Conservation (phyloP, 2,888 invertebrate species). For the Geotrupes spiniger region DNA sequence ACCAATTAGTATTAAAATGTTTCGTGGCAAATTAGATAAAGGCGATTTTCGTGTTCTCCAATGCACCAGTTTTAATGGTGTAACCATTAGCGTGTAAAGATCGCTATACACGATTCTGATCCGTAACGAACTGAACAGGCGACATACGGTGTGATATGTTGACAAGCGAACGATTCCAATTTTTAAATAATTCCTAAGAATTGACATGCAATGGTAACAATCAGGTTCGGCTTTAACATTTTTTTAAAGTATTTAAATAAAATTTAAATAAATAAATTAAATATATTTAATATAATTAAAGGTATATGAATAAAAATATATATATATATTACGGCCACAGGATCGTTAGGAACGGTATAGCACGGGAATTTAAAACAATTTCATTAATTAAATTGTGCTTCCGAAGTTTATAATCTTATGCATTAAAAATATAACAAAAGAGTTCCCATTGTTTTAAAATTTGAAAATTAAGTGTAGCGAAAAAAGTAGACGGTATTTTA, state of each 20-base stretch:
- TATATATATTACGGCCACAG: too few species aligned
- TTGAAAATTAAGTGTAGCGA: too few species aligned
- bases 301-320: too few species aligned
- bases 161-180: slow-evolving; percentile 45
- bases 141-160: slow-evolving; percentile 50
- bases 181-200: slow-evolving; percentile 28
- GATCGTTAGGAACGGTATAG: too few species aligned
- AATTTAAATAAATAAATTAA: not conserved
- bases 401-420: too few species aligned
- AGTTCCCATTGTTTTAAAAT: too few species aligned
- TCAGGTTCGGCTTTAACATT: not conserved
- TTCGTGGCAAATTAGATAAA: slow-evolving; percentile 43
- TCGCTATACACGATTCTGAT: slow-evolving; percentile 12
- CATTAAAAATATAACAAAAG: too few species aligned
- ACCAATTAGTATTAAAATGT: slow-evolving; percentile 45
- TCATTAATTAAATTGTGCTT: too few species aligned
- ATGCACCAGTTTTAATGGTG: slow-evolving; percentile 4
- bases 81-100: slow-evolving; percentile 7
- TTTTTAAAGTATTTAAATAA: not conserved
- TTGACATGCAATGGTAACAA: slow-evolving; percentile 27
- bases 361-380: too few species aligned
- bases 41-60: slow-evolving; percentile 25
- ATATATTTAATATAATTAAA: too few species aligned
- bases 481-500: not conserved
- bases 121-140: slow-evolving; percentile 24